phyloP scores from a whole-genome alignment of 2,797 vertebrate species.

The Garrulus glandarius region DNA sequence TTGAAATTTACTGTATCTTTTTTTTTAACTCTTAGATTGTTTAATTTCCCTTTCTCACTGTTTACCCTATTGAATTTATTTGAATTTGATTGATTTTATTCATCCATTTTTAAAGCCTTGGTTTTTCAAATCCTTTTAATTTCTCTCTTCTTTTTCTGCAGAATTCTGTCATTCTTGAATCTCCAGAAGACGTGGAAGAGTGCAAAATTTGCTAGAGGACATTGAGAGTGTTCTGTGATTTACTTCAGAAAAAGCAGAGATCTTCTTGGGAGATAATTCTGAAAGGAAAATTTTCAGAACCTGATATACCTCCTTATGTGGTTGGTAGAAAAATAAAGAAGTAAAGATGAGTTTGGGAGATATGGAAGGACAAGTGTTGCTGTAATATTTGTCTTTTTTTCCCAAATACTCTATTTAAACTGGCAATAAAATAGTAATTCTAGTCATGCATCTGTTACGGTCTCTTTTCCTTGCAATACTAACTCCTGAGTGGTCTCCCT shows the following conservation, averaged over 20 bases:
- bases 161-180: not conserved
- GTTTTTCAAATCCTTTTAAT: not conserved
- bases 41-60: not conserved
- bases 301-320: not conserved
- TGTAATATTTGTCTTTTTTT: not conserved
- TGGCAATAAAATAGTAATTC: not conserved
- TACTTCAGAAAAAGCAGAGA: not conserved
- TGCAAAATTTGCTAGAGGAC: not conserved
- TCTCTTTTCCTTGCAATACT: not conserved
- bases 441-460: not conserved
- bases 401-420: not conserved
- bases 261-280: not conserved
- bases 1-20: not conserved
- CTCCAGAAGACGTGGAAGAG: not conserved
- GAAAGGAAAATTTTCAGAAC: not conserved
- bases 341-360: not conserved
- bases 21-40: not conserved
- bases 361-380: not conserved
- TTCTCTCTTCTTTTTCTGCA: not conserved
- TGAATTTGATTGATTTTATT: not conserved
- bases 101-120: not conserved
- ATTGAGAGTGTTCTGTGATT: not conserved
- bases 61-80: not conserved
- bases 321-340: not conserved
- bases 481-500: not conserved